Evolutionary conservation across 2,113 vertebrate species (phyloP).

Genomic region (Falco punctatus): DNA sequence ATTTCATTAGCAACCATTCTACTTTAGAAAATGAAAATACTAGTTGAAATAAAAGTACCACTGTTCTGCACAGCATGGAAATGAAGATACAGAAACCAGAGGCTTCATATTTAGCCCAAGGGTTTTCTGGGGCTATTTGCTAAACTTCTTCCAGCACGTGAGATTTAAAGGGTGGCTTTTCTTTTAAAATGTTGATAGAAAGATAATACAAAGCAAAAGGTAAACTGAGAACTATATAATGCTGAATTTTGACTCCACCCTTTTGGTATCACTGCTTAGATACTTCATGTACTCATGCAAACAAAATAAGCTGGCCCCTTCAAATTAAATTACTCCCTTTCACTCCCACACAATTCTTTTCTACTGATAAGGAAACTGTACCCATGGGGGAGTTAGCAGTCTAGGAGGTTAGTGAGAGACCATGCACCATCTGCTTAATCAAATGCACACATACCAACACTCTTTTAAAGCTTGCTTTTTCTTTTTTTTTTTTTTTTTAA

Average conservation of each 20-base stretch:
- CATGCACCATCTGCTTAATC: neutral
- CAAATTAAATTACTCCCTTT: neutral
- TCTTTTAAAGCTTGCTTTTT: neutral
- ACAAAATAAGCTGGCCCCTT: neutral
- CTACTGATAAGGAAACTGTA: neutral
- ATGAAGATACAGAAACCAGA: neutral
- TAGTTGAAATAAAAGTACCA: neutral
- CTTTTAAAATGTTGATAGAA: neutral
- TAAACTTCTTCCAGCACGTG: neutral
- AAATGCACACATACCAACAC: neutral
- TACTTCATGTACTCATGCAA: neutral
- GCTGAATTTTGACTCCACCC: neutral
- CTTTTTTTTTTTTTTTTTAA: neutral
- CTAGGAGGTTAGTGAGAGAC: neutral
- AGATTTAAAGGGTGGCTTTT: neutral
- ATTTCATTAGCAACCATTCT: neutral
- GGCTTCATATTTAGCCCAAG: neutral
- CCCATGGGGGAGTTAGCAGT: rapidly evolving
- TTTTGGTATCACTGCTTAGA: neutral
- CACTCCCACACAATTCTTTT: neutral
- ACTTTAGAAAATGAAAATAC: neutral
- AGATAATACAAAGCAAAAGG: neutral
- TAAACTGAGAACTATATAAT: neutral
- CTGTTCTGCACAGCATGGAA: neutral
- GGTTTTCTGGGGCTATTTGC: neutral